phyloP scores from a whole-genome alignment of 1,140 invertebrate species.

The Conus betulinus region DNA sequence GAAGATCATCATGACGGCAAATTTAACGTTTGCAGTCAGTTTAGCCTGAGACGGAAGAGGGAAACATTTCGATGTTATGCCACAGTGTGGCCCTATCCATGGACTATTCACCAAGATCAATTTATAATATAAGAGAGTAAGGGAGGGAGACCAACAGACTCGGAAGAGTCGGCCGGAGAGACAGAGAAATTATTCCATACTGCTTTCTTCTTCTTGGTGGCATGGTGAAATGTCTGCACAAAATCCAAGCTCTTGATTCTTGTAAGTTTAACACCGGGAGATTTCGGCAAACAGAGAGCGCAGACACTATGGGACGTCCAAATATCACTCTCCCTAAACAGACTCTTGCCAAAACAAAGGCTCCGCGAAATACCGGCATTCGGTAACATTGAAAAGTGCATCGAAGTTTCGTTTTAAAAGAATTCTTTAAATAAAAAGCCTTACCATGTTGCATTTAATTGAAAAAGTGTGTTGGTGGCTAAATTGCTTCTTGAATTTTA shows the following conservation, averaged over 20 bases:
- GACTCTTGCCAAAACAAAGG: not conserved
- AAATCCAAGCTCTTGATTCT: not conserved
- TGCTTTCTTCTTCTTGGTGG: slow-evolving; percentile 43
- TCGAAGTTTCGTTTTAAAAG: slow-evolving; percentile 15
- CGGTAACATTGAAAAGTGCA: not conserved
- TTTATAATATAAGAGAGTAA: not conserved
- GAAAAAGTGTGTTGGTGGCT: not conserved
- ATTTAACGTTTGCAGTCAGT: too few species aligned
- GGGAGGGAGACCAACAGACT: not conserved
- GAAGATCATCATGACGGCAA: too few species aligned
- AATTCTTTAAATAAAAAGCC: not conserved
- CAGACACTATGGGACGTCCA: not conserved
- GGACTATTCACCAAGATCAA: too few species aligned
- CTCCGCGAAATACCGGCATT: slow-evolving; percentile 15
- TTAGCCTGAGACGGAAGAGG: too few species aligned
- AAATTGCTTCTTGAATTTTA: not conserved
- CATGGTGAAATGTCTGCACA: slow-evolving; percentile 26
- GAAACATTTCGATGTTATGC: too few species aligned
- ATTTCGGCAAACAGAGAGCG: not conserved
- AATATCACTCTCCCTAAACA: not conserved
- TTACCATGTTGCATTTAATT: not conserved
- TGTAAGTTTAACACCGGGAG: not conserved
- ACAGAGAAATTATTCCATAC: not conserved
- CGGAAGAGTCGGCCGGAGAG: not conserved
- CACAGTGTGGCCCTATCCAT: too few species aligned